Evolutionary conservation across 2,113 vertebrate genomes (phyloP).

Genomic region (Nanorana parkeri): DNA sequence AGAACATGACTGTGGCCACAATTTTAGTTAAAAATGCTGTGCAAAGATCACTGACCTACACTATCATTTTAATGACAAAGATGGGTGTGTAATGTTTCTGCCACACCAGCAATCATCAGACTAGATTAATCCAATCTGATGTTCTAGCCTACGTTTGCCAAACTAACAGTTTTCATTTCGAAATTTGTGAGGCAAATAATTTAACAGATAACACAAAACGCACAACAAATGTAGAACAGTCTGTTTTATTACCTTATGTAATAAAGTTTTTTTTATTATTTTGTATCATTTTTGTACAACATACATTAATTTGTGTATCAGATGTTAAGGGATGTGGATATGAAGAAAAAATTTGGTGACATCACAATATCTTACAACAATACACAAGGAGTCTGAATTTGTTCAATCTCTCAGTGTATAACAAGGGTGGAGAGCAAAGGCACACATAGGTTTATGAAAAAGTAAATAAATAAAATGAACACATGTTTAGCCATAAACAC

Average conservation of each 20-base stretch:
- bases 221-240: conserved; percentile 76
- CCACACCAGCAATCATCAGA: no score
- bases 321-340: conserved; percentile 89
- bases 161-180: conserved; percentile 3
- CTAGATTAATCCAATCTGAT: background rate
- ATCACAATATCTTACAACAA: conserved; percentile 95
- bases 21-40: no score
- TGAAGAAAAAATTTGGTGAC: conserved; percentile 89
- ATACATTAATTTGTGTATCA: conserved; percentile 92
- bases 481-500: background rate
- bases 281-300: conserved; percentile 82
- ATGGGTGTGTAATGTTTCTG: no score
- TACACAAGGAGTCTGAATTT: conserved; percentile 83
- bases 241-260: conserved; percentile 88
- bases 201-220: conserved; percentile 60
- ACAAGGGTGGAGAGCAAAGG: conserved; percentile 92
- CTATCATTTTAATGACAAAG: no score
- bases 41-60: no score
- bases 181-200: conserved; percentile 4
- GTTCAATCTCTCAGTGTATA: conserved; percentile 86
- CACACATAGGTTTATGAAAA: conserved; percentile 81
- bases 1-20: no score
- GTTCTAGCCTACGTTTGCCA: conserved; percentile 42
- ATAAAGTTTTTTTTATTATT: conserved; percentile 81
- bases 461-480: conserved; percentile 48